These are phyloP conservation scores for Suricata suricatta DNA, from an alignment of 2,113 vertebrate genomes.

Conservation along the genomic window DNA sequence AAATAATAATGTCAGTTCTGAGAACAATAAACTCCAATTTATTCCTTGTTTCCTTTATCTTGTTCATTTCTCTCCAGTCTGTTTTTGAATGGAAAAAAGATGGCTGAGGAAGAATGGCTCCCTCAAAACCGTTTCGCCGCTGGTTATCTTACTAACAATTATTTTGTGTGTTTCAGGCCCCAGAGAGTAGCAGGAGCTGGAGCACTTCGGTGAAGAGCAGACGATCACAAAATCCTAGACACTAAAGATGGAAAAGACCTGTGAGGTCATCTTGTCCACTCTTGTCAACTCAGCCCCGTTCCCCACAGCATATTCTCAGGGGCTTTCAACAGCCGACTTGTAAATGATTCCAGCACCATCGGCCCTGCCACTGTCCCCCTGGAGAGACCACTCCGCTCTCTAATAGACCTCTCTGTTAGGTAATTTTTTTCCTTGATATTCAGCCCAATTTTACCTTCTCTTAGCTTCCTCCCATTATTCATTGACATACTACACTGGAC, in stretches of 20 bases:
- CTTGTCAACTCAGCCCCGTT: conserved; percentile 25
- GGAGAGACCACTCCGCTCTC: conserved; percentile 13
- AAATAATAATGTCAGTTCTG: neutral
- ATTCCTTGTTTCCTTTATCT: neutral
- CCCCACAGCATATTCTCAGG: conserved; percentile 29
- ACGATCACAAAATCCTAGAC: conserved; percentile 30
- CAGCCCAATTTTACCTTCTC: conserved; percentile 51
- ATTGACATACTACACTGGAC: conserved; percentile 31
- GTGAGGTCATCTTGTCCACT: conserved; percentile 48
- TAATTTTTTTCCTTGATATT: conserved; percentile 46
- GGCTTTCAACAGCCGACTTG: conserved; percentile 7
- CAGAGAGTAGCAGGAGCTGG: neutral
- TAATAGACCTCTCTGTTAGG: conserved; percentile 49
- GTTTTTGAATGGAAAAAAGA: conserved; percentile 24
- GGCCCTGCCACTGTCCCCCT: neutral
- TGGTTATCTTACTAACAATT: conserved; percentile 49
- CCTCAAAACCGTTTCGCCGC: conserved; percentile 13
- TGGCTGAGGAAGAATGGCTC: neutral
- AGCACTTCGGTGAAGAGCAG: neutral
- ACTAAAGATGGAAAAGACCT: conserved; percentile 64
- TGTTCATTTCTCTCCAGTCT: neutral
- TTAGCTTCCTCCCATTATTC: conserved; percentile 47
- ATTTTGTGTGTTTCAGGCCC: conserved; percentile 40
- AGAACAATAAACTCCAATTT: neutral
- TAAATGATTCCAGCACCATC: conserved; percentile 39